phyloP scores from a whole-genome alignment of 2,113 vertebrate genomes.

The Boulengerochromis microlepis region DNA sequence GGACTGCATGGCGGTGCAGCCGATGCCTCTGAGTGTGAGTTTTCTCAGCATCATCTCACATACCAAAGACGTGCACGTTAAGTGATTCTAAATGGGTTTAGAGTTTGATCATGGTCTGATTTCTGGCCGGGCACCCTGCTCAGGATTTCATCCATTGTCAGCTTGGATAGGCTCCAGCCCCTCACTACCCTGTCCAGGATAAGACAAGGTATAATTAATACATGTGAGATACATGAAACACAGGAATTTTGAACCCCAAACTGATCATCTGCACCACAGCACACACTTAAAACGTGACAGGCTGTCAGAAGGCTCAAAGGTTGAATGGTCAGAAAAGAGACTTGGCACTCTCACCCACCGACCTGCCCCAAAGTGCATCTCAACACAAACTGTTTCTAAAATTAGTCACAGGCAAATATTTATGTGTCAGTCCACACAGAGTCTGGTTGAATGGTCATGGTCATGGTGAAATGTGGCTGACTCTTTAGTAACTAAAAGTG shows the following conservation, averaged over 20 bases:
- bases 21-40: not conserved
- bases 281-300: not conserved
- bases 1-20: not conserved
- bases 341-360: not conserved
- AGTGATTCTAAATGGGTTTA: not conserved
- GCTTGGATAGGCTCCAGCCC: not conserved
- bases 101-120: not conserved
- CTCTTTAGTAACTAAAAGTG: not conserved
- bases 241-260: not conserved
- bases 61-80: fast-evolving
- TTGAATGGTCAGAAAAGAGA: not conserved
- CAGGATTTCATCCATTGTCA: not conserved
- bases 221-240: not conserved
- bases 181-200: not conserved
- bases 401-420: not conserved
- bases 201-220: not conserved
- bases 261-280: not conserved
- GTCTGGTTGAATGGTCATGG: not conserved
- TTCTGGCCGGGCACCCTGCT: not conserved
- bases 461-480: not conserved
- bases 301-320: not conserved
- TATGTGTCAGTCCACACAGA: not conserved
- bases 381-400: not conserved
- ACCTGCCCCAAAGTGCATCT: not conserved
- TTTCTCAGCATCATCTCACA: not conserved